phyloP scores from a whole-genome alignment of 35 echinoderm and acorn worm species.

The Ophiothrix spiculata region DNA sequence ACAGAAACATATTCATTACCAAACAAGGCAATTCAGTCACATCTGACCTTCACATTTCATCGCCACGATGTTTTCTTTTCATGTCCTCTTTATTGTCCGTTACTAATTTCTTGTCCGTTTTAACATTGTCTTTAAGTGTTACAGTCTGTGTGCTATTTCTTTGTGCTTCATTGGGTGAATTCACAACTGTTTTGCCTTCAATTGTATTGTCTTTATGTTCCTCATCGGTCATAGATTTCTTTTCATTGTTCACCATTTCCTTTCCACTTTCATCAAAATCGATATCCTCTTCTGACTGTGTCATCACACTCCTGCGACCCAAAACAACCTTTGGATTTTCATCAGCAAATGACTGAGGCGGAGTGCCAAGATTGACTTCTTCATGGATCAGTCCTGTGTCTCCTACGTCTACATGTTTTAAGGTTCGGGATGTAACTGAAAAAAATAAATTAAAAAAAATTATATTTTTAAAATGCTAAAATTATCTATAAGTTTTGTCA shows the following conservation, averaged over 20 bases:
- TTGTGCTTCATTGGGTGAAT: background rate
- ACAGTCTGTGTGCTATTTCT: background rate
- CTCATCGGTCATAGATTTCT: background rate
- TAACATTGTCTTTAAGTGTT: background rate
- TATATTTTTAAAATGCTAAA: too few species aligned
- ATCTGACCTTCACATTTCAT: conserved; percentile 3
- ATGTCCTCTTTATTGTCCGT: background rate
- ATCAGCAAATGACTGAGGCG: background rate
- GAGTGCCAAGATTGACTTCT: background rate
- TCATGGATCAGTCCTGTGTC: background rate
- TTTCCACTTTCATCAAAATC: background rate
- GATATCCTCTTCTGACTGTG: background rate
- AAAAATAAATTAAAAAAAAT: background rate
- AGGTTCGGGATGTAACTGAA: background rate
- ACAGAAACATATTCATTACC: too few species aligned
- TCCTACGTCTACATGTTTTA: background rate
- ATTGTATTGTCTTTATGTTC: too few species aligned
- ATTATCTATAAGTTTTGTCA: too few species aligned
- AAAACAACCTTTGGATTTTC: background rate
- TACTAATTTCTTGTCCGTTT: background rate
- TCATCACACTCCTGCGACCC: background rate
- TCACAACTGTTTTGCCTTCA: background rate
- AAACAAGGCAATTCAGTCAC: too few species aligned
- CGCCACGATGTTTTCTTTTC: background rate
- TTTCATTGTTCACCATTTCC: background rate